Percentiles rank a stretch among this genome's conserved stretches.
Evolutionary conservation across 2,797 vertebrate species (phyloP).

Genomic region (Gymnopithys bicolor): DNA sequence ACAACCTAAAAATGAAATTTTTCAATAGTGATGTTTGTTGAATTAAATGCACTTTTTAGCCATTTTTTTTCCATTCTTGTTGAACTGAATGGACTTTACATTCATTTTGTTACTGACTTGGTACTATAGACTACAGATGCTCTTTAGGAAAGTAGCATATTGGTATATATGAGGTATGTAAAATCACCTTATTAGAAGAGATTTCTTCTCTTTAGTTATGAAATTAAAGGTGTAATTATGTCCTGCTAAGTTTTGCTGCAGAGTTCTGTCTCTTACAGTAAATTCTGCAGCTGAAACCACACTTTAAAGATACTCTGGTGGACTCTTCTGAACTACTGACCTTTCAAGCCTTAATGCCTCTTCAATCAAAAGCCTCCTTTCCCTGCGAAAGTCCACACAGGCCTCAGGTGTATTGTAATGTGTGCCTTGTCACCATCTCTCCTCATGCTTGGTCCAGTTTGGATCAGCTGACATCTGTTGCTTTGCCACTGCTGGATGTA

Average conservation of each 20-base stretch:
- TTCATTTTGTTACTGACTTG: neutral
- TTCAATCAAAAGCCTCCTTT: neutral
- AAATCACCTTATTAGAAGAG: neutral
- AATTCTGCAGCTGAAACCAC: neutral
- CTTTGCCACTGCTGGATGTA: neutral
- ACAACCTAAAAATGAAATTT: conserved; percentile 58
- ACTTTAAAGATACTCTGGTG: neutral
- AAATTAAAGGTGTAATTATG: neutral
- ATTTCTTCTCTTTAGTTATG: neutral
- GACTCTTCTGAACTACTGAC: neutral
- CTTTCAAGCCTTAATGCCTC: neutral
- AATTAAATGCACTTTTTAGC: neutral
- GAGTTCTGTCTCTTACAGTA: neutral
- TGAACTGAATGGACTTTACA: neutral
- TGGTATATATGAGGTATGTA: neutral
- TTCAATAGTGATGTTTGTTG: conserved; percentile 61
- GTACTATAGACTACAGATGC: neutral
- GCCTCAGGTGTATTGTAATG: neutral
- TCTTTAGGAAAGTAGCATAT: neutral
- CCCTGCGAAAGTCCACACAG: neutral
- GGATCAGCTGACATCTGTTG: neutral
- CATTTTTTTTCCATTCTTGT: neutral
- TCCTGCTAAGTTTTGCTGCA: neutral
- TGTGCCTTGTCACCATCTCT: neutral
- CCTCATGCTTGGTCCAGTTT: neutral